Percentiles rank a stretch among this genome's conserved stretches.
Evolutionary conservation across 2,113 vertebrate genomes (phyloP).

Genomic region (Dromaius novaehollandiae): DNA sequence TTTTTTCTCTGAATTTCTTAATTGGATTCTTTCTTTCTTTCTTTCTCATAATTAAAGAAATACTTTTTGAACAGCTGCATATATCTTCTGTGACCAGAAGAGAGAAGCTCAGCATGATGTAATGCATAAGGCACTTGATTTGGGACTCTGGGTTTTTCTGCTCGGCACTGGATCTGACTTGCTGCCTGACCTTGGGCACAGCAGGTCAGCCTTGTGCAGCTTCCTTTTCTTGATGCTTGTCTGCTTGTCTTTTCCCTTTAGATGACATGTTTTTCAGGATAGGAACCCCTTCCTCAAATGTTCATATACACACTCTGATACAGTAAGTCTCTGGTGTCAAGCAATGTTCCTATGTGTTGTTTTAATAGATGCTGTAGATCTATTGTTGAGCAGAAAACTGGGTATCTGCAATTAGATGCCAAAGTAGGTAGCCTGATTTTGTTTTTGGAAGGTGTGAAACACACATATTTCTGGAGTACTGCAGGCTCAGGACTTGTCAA

Average conservation of each 20-base stretch:
- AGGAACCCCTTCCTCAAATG: background rate
- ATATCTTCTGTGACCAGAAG: background rate
- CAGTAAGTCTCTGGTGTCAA: background rate
- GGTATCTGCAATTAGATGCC: background rate
- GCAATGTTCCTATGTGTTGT: background rate
- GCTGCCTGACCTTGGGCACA: background rate
- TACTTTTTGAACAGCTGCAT: background rate
- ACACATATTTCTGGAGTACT: background rate
- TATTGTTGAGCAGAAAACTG: background rate
- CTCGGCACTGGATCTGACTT: background rate
- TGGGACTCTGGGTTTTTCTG: background rate
- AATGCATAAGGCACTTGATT: background rate
- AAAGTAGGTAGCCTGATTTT: background rate
- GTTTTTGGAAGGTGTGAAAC: background rate
- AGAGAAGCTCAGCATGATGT: background rate
- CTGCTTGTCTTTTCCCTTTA: background rate
- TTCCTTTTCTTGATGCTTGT: background rate
- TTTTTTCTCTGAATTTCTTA: background rate
- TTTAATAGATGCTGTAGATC: background rate
- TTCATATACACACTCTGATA: accelerated
- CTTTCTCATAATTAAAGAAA: background rate
- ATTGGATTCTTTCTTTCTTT: background rate
- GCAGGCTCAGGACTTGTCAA: background rate
- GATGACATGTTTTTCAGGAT: background rate
- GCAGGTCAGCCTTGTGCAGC: background rate